Evolutionary conservation across 2,797 vertebrate genomes (phyloP).

Genomic region (Valencia hispanica): DNA sequence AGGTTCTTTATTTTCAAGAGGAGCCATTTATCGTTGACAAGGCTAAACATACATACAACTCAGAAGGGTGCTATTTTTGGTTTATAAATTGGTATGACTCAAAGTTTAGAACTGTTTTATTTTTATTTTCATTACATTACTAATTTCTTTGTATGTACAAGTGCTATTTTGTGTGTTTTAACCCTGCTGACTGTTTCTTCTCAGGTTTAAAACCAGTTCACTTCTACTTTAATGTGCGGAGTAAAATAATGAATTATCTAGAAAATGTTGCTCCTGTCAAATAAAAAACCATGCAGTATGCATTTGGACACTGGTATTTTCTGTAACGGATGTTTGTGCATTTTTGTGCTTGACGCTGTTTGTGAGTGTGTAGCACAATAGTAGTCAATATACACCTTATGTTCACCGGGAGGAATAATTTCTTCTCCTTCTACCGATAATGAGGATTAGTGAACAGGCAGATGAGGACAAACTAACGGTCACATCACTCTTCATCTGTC

Average conservation of each 20-base stretch:
- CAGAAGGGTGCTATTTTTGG: background rate
- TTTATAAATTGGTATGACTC: background rate
- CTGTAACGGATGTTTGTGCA: slow-evolving; percentile 1
- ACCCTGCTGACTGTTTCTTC: slow-evolving; percentile 9
- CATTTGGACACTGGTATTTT: slow-evolving; percentile 31
- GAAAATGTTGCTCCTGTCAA: slow-evolving; percentile 34
- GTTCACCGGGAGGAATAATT: slow-evolving; percentile 34
- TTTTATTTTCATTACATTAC: slow-evolving; percentile 1
- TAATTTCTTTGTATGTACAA: slow-evolving; percentile 5
- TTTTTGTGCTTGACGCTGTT: background rate
- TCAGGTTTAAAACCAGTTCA: slow-evolving; percentile 15
- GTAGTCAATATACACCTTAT: slow-evolving; percentile 24
- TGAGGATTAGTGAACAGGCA: slow-evolving; percentile 29
- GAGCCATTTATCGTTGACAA: background rate
- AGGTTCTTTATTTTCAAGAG: background rate
- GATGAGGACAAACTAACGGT: slow-evolving; percentile 17
- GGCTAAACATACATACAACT: background rate
- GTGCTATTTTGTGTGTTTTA: background rate
- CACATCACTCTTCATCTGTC: slow-evolving; percentile 27
- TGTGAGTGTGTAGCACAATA: slow-evolving; percentile 4
- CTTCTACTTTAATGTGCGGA: background rate
- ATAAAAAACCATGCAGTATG: slow-evolving; percentile 45
- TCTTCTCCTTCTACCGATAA: slow-evolving; percentile 21
- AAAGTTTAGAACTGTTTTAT: background rate
- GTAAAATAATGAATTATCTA: slow-evolving; percentile 14